Base-by-base conservation (phyloP, 2,113 vertebrate species). In the Taurulus bubalis region DNA sequence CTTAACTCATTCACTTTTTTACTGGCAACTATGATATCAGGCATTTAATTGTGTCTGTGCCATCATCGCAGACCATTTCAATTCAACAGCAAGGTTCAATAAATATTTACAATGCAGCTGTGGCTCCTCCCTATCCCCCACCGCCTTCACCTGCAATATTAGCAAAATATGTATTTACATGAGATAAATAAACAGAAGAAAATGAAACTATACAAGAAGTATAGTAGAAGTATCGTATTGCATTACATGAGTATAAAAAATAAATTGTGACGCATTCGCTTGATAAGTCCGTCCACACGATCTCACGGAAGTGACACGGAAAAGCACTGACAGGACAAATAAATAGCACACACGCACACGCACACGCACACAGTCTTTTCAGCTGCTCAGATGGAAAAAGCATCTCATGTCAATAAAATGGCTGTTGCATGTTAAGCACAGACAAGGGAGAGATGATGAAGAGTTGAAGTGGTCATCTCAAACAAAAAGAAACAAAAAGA, bases 311-410 rank as follows among this genome's bases (percentile, higher is more conserved):
- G 63, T 79, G 59, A 87, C 82, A 82, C 74, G 75, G 75, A 63
- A 92, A 92, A 93, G 92, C 87, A 89, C 82, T 85, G 73, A 94
- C 87, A 58, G 80, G 83, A 94, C 92, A 93, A 93, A 95, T 92
- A 95, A 94, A 95, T 94, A 80, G 83, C 70, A 85, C 70, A 68
- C 59, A 73, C 67, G 30, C 24, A 53, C 77, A 86, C 64, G 45
- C 68, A 64, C 70, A 63, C 60, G 53, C 38, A 75, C 53, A 80
- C 49, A 71, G 15, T 70, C 78, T 83, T 65, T 77, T 86, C 91
- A 87, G 92, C 71, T 83, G 62, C 64, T 88, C 56, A 18, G 64
- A 80, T 82, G 87, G 88, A 90, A 93, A 92, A 86, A 93, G 94
- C 80, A 26, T 87, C 72, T 85, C 26, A 63, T 75, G 85, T 91